Base-by-base conservation (phyloP, 2,797 vertebrate genomes). In the Hyperoplus immaculatus region DNA sequence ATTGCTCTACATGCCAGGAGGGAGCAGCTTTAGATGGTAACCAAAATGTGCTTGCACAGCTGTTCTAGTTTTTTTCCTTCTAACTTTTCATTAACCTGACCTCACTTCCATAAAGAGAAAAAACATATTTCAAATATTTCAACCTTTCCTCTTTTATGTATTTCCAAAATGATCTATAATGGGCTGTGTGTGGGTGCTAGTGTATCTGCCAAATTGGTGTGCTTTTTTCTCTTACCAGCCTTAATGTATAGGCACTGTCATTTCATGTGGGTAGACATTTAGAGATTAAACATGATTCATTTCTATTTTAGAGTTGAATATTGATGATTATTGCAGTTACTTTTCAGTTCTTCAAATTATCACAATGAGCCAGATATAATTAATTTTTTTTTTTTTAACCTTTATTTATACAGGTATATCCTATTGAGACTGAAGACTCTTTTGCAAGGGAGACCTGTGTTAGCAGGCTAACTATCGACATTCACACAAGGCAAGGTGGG, bases 1-100 rank as follows among this genome's bases (percentile, higher is more conserved):
- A 49, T 47, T 60, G 58, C 55, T 68, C 29, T 39, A 15, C 38
- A 49, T 66, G 66, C 66, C 83, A 82, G 57, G 54, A 65, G 53
- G 82, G 59, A 39, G 56, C 59, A 18, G 64, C 43, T 56, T 77
- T 59, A 55, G 55, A 68, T 66, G 47, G 39, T 41, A 38, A 10
- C 53, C 18, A 51, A 54, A 83, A 78, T 47, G 42, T 69, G 69
- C 74, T 78, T 60, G 12, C 64, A 61, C 72, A 84, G 81, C 85
- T 80, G 68, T 58, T 82, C 55, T 66, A 47, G 13, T 58, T 77
- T 77, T 51, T 75, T 75, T 29, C 29, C 29, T 29, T 29, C 62
- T 56, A 49, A 68, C 61, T 71, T 70, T 61, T 29, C 29, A 80
- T 80, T 60, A 78, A 65, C n/a, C 5, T 29, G 61, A 61, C 50